Conservation (phyloP, 2,113 vertebrate genomes). For the Sardina pilchardus region DNA sequence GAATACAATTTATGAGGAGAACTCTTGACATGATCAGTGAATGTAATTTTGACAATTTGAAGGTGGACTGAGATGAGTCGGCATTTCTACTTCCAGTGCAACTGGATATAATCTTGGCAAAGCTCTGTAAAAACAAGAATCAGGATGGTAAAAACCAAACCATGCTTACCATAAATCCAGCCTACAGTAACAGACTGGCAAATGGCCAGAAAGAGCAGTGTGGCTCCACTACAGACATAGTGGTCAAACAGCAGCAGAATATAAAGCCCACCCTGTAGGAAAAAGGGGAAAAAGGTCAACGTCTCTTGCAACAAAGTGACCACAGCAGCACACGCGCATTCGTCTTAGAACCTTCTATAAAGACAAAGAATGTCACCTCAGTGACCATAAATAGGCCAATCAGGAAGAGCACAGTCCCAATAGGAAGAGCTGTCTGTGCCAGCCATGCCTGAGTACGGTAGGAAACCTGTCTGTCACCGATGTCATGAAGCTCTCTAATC, state of each 20-base stretch:
- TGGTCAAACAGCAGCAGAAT: slow-evolving; percentile 72
- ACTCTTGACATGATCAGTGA: not conserved
- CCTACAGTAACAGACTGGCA: slow-evolving; percentile 66
- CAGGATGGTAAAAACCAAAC: not conserved
- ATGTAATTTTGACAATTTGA: too few relatives aligned
- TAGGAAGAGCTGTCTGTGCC: slow-evolving; percentile 78
- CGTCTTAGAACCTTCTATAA: not conserved
- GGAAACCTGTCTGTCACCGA: slow-evolving; percentile 80
- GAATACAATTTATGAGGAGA: not conserved
- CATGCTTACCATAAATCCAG: slow-evolving; percentile 69
- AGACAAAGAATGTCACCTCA: slow-evolving; percentile 70
- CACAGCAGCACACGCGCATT: not conserved
- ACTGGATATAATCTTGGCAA: not conserved
- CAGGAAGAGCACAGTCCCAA: slow-evolving; percentile 68
- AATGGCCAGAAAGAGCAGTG: slow-evolving; percentile 65
- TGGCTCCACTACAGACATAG: slow-evolving; percentile 69
- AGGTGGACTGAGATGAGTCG: not conserved
- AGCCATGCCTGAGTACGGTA: slow-evolving; percentile 72
- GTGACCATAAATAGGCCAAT: slow-evolving; percentile 81
- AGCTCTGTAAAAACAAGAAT: not conserved
- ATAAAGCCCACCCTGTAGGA: slow-evolving; percentile 64
- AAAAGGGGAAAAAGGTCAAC: slow-evolving; percentile 18
- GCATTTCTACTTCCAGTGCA: not conserved
- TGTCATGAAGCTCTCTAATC: slow-evolving; percentile 87
- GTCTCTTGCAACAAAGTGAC: not conserved